Evolutionary conservation across 2,797 vertebrate genomes (phyloP).

Genomic region (Podargus strigoides): DNA sequence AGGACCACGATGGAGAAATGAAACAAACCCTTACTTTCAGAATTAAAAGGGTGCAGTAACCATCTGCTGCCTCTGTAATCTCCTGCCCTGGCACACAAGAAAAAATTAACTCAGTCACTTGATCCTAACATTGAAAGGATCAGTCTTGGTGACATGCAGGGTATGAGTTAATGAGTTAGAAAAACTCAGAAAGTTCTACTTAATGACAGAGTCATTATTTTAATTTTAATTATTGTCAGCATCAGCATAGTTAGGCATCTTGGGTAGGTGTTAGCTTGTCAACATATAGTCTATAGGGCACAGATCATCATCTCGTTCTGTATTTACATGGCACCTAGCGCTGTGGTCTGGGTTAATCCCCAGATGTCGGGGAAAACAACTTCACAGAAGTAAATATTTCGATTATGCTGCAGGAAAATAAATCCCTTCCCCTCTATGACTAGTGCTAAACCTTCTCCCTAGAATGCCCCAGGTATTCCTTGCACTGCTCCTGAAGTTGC

Average conservation of each 20-base stretch:
- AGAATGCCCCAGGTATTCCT: neutral
- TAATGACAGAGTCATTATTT: neutral
- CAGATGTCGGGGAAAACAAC: neutral
- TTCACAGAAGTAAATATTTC: neutral
- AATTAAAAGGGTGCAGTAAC: neutral
- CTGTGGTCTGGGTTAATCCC: neutral
- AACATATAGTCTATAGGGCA: neutral
- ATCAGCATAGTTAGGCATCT: neutral
- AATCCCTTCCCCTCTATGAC: neutral
- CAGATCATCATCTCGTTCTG: neutral
- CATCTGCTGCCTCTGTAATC: neutral
- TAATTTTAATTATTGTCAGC: slow-evolving; percentile 6
- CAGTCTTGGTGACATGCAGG: neutral
- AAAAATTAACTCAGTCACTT: neutral
- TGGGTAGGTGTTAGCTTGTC: neutral
- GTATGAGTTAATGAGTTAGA: neutral
- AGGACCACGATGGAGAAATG: neutral
- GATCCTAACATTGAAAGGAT: neutral
- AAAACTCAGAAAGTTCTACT: neutral
- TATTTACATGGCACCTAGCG: neutral
- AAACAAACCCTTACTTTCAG: neutral
- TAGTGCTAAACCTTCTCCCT: neutral
- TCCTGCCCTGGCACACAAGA: neutral
- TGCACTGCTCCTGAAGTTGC: neutral
- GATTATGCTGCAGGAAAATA: neutral